phyloP scores from a whole-genome alignment of 2,113 vertebrate genomes.

The Uropsilus gracilis region DNA sequence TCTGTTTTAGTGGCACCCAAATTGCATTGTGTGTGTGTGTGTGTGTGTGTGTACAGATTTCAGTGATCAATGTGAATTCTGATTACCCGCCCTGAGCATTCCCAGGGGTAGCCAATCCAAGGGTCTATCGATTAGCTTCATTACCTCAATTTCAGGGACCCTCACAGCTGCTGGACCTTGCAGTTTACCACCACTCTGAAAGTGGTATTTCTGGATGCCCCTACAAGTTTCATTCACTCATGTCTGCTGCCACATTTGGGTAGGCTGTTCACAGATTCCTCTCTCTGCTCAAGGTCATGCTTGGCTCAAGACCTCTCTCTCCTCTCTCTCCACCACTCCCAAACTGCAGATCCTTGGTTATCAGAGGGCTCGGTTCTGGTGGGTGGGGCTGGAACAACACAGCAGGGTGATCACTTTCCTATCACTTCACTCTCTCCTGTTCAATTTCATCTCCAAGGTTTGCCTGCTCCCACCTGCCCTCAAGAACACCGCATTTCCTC shows the following conservation, averaged over 20 bases:
- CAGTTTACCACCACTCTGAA: background rate
- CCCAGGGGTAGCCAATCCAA: background rate
- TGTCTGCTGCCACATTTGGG: background rate
- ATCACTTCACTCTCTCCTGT: background rate
- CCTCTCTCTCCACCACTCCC: background rate
- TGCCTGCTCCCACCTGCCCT: too few species aligned
- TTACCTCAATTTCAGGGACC: background rate
- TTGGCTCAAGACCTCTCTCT: background rate
- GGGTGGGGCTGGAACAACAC: background rate
- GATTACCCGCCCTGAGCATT: background rate
- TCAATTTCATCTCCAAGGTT: background rate
- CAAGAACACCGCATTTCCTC: background rate
- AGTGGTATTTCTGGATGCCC: background rate
- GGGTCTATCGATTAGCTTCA: background rate
- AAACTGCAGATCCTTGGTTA: too few species aligned
- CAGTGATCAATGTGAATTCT: background rate
- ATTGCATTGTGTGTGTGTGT: fast-evolving
- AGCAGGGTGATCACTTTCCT: too few species aligned
- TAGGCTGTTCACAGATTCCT: background rate
- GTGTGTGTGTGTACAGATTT: background rate
- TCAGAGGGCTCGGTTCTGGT: background rate
- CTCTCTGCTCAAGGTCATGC: background rate
- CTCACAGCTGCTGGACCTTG: background rate
- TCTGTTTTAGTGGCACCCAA: background rate
- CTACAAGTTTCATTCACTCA: background rate